Evolutionary conservation across 2,797 vertebrate species (phyloP), one percentile per base, ranked within the genome.

Genomic region (Percopsis omiscomaycus): DNA sequence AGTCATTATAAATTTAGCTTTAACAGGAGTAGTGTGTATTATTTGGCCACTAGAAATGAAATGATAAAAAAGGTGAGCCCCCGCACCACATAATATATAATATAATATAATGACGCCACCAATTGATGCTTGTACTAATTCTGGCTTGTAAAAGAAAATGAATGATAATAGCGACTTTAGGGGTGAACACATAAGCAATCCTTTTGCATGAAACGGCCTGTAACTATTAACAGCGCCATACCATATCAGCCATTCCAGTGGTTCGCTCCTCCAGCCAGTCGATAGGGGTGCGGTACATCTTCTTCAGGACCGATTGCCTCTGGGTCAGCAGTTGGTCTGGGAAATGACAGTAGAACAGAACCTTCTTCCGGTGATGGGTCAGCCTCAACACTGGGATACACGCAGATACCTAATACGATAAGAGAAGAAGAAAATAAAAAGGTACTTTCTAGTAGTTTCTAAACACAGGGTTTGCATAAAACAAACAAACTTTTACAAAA

Each of bases 331-430:
- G 93, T 70, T 97, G 94, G 77, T 99, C 98, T 0, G 98, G 98
- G 66, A 98, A 99, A 88, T 99, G 98, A 84, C 98, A 99, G 89
- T 99, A 99, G 79, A 99, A 99, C 60, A 99, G 87, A 79, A 99
- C 92, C 83, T 95, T 98, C 89, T 98, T 98, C 32, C 75, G 92
- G 5, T 79, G 89, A 74, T 95, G 94, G 61, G 95, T 90, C 82
- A 98, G 85, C 60, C 95, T 92, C 65, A 99, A 89, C 29, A 97
- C 85, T 0, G 98, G 98, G 83, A 99, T 96, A 67, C 98, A 99
- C 45, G 92, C 96, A 0, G 98, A 99, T 16, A 99, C 96, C 97
- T 98, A 44, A 0, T 53, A 3, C 64, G 2, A 61, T 4, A 2
- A 51, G 10, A 47, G 6, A 59, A 51, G 3, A 32, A 28, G 1